Conservation (phyloP, 2,797 vertebrate species). For the Simalia tracyae region DNA sequence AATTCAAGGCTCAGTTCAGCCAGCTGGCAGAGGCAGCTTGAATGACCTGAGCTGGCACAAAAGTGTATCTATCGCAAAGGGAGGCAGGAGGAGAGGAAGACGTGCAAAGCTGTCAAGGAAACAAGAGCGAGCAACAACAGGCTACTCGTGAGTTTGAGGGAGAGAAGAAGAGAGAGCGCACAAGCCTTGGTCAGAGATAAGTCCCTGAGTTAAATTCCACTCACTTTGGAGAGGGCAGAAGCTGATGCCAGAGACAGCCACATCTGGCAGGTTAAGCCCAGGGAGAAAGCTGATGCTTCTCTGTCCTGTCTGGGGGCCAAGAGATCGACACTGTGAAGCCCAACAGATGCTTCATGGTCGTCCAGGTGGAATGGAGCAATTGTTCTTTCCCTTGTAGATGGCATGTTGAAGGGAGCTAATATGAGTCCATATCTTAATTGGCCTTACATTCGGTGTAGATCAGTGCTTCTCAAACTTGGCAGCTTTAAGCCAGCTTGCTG, state of each 20-base stretch:
- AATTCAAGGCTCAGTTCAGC: constrained; percentile 17
- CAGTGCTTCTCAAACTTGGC: no score
- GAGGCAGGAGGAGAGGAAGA: constrained; percentile 8
- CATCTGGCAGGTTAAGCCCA: background rate
- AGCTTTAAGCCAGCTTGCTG: no score
- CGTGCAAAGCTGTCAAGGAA: constrained; percentile 55
- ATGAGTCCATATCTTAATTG: background rate
- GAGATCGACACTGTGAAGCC: background rate
- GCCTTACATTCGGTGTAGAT: background rate
- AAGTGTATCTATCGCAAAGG: constrained; percentile 28
- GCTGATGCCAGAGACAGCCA: background rate
- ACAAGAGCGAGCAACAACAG: constrained; percentile 50
- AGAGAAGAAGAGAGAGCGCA: constrained; percentile 2
- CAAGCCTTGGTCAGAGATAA: background rate
- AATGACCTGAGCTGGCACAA: constrained; percentile 51
- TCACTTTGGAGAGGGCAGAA: constrained; percentile 46
- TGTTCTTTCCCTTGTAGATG: background rate
- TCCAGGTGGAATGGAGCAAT: background rate
- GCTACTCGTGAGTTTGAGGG: constrained; percentile 14
- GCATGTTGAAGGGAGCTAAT: background rate
- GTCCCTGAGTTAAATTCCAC: constrained; percentile 50
- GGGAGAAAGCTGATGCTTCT: constrained; percentile 1
- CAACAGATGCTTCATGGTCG: constrained; percentile 27
- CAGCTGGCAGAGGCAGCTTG: constrained; percentile 54
- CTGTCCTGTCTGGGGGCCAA: constrained; percentile 14